Base-by-base conservation (phyloP, 2,113 vertebrate species). In the Oncorhynchus kisutch region DNA sequence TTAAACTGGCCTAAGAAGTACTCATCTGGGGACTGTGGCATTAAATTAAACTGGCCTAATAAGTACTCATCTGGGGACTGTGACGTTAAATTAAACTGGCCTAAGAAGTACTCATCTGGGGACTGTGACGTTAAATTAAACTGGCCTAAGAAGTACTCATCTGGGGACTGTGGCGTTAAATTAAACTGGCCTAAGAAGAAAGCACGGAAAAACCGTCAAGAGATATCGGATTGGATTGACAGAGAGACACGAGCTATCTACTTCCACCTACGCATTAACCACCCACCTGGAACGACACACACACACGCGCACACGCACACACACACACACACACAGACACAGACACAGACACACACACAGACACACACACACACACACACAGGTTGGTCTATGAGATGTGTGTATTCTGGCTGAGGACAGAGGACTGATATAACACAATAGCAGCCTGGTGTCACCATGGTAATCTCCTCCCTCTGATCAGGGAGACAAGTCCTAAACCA, bases 391-490 rank as follows among this genome's bases (percentile, higher is more conserved):
- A 27, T 27, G 27, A 27, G 27, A 27, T 34, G 31, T 34, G 31
- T 34, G 31, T 34, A 5, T 34, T 34, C 31, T 34, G 31, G 31
- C 78, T 69, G 78, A 74, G 78, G 82, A 82, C 69, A 76, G 64
- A 51, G 75, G 31, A 80, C 51, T 79, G 83, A 86, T 74, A 73
- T 79, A 76, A 79, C 16, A 82, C 75, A 83, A 27, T 74, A 67
- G 62, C 73, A 78, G 31, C 31, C 81, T 60, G 49, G 73, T 54
- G 70, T 60, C 64, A 76, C 39, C 39, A 20, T 9, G 29, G 67
- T 83, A 86, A 82, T 84, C 76, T 76, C 82, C 75, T 34, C 27
- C 27, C 27, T 27, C 27, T 27, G 27, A 27, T 27, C 27, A 27
- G 27, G 27, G 27, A 27, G 27, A 27, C 27, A 27, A 27, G 27